Evolutionary conservation across 2,113 vertebrate species (phyloP), one percentile per base, ranked within the genome.

Genomic region (Agelaius phoeniceus): DNA sequence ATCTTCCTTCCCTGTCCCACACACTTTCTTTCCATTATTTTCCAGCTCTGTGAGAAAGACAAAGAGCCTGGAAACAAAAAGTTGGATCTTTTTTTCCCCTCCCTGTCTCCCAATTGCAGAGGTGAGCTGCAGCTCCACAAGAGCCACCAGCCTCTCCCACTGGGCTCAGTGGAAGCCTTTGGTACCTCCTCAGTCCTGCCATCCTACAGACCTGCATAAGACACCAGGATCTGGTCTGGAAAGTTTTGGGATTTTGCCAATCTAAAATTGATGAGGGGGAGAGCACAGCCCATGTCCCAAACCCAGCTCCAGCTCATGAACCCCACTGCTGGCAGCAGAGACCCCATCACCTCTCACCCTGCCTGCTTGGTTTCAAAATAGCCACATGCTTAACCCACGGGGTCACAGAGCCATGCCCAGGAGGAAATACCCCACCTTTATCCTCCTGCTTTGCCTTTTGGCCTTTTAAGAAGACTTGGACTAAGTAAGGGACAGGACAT

Each of bases 91-190:
- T 74, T 74, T 80, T 33, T 3, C 11, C 28, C 20, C 18, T 80
- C 12, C 48, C 49, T 68, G 26, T 85, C 14, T 37, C n/a, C 5
- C 28, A 65, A 17, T 12, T 4, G 37, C 79, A 65, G 37, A 24
- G 17, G 14, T 41, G 63, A 39, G 44, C 23, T 65, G 8, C 33
- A 52, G 54, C 75, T 33, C 58, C 4, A 2, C 11, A 17, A 59
- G 57, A 33, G 21, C 26, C 6, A 3, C 9, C 16, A 30, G 37
- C 8, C 52, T 57, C 44, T 80, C 28, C 43, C 15, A 5, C 22
- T 0, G 1, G 48, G 11, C 52, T 82, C 62, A 58, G 43, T 0
- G 17, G 74, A 51, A 84, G 13, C 12, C 59, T 44, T 62, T 0
- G 0, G 12, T 17, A 27, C 13, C 11, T 49, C 35, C 41, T 65